Conservation (phyloP, 1,140 invertebrate genomes). For the Drosophila erecta region DNA sequence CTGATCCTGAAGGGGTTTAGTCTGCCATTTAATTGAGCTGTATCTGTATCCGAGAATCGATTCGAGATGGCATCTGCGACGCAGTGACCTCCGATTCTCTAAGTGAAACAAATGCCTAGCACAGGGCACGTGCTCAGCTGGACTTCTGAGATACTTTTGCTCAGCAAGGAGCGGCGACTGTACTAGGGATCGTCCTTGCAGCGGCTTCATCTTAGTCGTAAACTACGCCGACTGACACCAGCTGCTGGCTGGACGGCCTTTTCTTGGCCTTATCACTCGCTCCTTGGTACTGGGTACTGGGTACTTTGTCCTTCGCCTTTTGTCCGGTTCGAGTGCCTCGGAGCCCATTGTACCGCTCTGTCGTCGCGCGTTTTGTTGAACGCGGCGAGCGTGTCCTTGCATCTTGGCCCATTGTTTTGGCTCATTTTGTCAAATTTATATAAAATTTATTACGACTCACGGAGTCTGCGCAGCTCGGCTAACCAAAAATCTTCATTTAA, state of each 20-base stretch:
- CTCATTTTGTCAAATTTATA: constrained; percentile 81
- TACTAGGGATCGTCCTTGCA: constrained; percentile 38
- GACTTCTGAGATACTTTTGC: constrained; percentile 30
- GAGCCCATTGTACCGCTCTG: constrained; percentile 52
- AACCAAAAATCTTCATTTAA: constrained; percentile 65
- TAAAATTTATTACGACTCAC: constrained; percentile 75
- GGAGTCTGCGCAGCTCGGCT: constrained; percentile 23
- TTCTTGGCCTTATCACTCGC: constrained; percentile 66
- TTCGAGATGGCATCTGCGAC: constrained; percentile 39
- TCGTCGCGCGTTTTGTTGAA: constrained; percentile 32
- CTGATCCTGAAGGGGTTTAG: constrained; percentile 24
- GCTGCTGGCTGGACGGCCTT: constrained; percentile 55
- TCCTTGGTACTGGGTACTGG: not conserved
- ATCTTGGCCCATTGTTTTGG: constrained; percentile 66
- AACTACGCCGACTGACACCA: constrained; percentile 33
- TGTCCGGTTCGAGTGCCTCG: constrained; percentile 47
- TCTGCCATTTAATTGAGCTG: constrained; percentile 44
- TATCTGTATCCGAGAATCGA: constrained; percentile 33
- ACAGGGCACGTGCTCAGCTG: constrained; percentile 38
- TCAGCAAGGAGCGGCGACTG: constrained; percentile 22
- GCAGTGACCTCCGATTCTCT: constrained; percentile 28
- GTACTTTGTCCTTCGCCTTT: constrained; percentile 20
- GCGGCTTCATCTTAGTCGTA: constrained; percentile 25
- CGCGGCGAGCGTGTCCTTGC: constrained; percentile 67
- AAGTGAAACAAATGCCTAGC: constrained; percentile 43